phyloP scores from a whole-genome alignment of 2,113 vertebrate species.

The Lycaon pictus region DNA sequence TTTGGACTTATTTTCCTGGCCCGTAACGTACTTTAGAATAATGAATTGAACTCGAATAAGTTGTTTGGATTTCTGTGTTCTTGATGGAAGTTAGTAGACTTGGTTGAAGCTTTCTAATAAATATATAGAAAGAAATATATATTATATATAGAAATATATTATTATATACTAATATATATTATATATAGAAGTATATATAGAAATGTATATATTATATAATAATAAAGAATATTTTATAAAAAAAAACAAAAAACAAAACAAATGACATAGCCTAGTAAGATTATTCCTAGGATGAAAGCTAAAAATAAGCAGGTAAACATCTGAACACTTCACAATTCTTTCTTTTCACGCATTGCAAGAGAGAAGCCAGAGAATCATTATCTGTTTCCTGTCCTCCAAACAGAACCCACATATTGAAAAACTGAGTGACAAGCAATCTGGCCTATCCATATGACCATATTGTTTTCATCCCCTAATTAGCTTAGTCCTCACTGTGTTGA shows the following conservation, averaged over 20 bases:
- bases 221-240: conserved; percentile 40
- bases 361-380: conserved; percentile 75
- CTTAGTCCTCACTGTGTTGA: conserved; percentile 89
- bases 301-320: conserved; percentile 83
- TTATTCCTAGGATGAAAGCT: conserved; percentile 71
- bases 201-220: too few relatives aligned
- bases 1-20: conserved; percentile 10
- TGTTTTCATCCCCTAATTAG: conserved; percentile 92
- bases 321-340: conserved; percentile 64
- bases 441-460: conserved; percentile 92
- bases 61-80: background rate
- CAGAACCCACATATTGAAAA: conserved; percentile 84
- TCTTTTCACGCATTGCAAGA: background rate
- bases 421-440: conserved; percentile 91
- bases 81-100: background rate
- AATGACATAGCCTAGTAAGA: conserved; percentile 51
- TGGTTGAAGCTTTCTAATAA: conserved; percentile 43
- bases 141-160: too few relatives aligned
- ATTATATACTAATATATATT: too few relatives aligned
- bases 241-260: background rate
- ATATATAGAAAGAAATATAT: background rate
- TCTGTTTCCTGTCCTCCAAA: conserved; percentile 84
- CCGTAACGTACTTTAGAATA: background rate
- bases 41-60: background rate
- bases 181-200: too few relatives aligned